Base-by-base conservation (phyloP, 2,888 invertebrate species). In the Metellina segmentata region DNA sequence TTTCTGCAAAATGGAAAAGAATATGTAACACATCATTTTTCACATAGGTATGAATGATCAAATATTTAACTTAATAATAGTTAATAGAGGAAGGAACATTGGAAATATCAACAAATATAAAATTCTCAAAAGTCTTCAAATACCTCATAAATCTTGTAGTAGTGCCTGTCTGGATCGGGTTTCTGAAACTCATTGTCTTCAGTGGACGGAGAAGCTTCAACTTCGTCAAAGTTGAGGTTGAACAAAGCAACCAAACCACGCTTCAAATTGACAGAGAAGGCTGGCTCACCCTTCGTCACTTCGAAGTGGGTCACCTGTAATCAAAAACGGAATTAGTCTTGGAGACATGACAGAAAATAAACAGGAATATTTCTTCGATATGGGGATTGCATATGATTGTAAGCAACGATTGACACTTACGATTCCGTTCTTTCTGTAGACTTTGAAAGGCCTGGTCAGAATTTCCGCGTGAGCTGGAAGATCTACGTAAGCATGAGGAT, bases 241-340 rank as follows among this genome's bases (percentile, higher is more conserved):
- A 95, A 82, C 70, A 95, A 81, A 70, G 94, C 93, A 49, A 94
- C 94, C 71, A 95, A 90, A 85, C 94, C 94, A 91, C 94, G 94
- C 94, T 95, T 95, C 92, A 95, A 94, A 94, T 95, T 95, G 85
- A 95, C 93, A n/a, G 95, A 94, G 94, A 94, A 95, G 16, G 93
- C 93, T 0, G 95, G 94, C 34, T 95, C 95, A 72, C 94, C 94
- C 4, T 90, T 86, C 6, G 93, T 93, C 16, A 94, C 94, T n/a
- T 94, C 93, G 74, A 95, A 93, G 71, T 94, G 93, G 6, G 90
- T 85, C 20, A 91, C 81, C 90, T 91, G 34, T 16, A 0, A 11
- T 1, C 0, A n/a, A 52, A 51, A 19, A 72, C 34, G 34, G 1
- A 34, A 34, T 34, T 34, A 34, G 34, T 34, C 1, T 34, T 2